phyloP scores from a whole-genome alignment of 2,888 invertebrate species.

The Aspidiotus destructor region DNA sequence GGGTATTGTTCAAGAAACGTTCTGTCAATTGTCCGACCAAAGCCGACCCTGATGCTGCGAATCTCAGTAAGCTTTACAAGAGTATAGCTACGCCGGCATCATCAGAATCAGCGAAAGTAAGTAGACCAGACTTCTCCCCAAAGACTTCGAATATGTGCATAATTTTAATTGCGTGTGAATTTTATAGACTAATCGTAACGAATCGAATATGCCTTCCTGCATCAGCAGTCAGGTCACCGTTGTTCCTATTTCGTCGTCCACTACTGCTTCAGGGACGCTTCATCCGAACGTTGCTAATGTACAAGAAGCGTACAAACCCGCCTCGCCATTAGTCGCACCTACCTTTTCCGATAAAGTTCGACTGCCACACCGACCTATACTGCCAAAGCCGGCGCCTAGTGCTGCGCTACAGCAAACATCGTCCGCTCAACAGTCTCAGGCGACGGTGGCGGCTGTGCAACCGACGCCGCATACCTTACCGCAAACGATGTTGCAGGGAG shows the following conservation, averaged over 20 bases:
- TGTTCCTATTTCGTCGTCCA: constrained; percentile 13
- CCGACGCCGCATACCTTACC: neutral
- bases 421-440: neutral
- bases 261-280: neutral
- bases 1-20: constrained; percentile 54
- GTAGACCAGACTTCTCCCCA: neutral
- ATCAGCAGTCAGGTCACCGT: constrained; percentile 22
- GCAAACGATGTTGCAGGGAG: constrained; percentile 10
- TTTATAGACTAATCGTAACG: constrained; percentile 9
- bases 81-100: constrained; percentile 19
- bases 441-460: constrained; percentile 2
- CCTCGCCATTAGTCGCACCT: neutral
- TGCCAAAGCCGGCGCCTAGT: constrained; percentile 44
- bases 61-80: constrained; percentile 24
- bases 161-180: neutral
- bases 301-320: neutral
- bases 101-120: constrained; percentile 18
- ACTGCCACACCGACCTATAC: constrained; percentile 41
- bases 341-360: constrained; percentile 1
- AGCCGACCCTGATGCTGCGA: constrained; percentile 7
- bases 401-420: constrained; percentile 15
- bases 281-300: neutral
- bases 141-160: neutral
- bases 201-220: constrained; percentile 9
- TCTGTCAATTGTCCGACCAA: constrained; percentile 21